Conservation (phyloP, 2,797 vertebrate genomes). For the Phrynocephalus vlangalii region DNA sequence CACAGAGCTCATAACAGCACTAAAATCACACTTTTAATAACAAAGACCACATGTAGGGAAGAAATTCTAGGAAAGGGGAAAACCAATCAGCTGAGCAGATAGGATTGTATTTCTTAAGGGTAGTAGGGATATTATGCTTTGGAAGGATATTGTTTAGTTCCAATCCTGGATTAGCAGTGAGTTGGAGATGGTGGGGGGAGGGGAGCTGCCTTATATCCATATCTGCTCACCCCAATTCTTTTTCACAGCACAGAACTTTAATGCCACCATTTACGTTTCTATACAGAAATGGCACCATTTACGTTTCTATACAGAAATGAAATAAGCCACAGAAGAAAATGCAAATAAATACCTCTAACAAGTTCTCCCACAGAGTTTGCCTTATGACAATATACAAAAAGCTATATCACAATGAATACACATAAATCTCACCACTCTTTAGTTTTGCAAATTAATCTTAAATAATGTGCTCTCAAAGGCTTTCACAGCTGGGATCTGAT, state of each 20-base stretch:
- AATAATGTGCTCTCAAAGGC: not conserved
- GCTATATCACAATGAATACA: not conserved
- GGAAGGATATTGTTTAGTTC: not conserved
- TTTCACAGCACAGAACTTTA: not conserved
- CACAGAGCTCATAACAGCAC: not conserved
- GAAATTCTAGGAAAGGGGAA: not conserved
- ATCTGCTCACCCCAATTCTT: not conserved
- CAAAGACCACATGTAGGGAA: not conserved
- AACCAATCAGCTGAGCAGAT: not conserved
- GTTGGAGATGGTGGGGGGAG: not conserved
- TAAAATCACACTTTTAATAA: not conserved
- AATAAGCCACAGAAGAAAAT: no score
- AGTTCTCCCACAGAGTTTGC: not conserved
- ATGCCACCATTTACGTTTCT: not conserved
- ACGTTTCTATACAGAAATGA: not conserved
- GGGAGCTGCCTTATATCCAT: not conserved
- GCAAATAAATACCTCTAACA: not conserved
- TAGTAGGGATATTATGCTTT: not conserved
- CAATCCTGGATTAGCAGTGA: not conserved
- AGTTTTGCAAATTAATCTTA: not conserved
- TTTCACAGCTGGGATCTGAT: no score
- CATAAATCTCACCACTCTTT: not conserved
- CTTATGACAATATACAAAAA: not conserved
- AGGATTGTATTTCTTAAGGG: not conserved
- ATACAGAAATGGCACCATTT: not conserved